phyloP scores from a whole-genome alignment of 1,140 invertebrate genomes.

The Saccostrea cuccullata region DNA sequence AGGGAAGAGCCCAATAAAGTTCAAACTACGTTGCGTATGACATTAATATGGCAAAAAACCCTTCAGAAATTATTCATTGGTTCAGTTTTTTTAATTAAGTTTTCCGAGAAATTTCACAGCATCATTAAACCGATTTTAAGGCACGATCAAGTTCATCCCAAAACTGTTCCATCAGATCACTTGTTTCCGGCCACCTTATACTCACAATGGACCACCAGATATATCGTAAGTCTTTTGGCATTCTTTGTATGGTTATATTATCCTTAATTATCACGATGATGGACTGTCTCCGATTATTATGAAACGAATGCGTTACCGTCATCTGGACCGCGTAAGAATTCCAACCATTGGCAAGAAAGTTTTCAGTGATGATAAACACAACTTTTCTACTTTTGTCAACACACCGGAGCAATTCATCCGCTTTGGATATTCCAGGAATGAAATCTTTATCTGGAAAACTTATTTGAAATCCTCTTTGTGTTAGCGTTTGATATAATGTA shows the following conservation, averaged over 20 bases:
- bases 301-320: background rate
- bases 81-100: too few relatives aligned
- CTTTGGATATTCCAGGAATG: background rate
- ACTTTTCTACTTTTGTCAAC: slow-evolving; percentile 22
- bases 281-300: background rate
- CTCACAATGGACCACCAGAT: too few relatives aligned
- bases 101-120: too few relatives aligned
- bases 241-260: background rate
- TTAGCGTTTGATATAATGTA: background rate
- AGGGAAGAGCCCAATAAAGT: too few relatives aligned
- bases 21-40: too few relatives aligned
- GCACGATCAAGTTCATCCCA: too few relatives aligned
- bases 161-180: too few relatives aligned
- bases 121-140: too few relatives aligned
- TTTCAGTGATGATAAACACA: slow-evolving; percentile 5
- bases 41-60: too few relatives aligned
- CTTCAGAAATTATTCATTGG: too few relatives aligned
- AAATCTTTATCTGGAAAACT: slow-evolving; percentile 38
- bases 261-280: slow-evolving; percentile 35
- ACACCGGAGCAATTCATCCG: background rate
- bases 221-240: background rate
- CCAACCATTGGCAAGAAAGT: slow-evolving; percentile 23
- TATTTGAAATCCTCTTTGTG: background rate
- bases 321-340: background rate
- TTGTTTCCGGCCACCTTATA: too few relatives aligned